A percentile compares a stretch with the other conserved stretches of the same genome.
phyloP scores from a whole-genome alignment of 2,888 invertebrate genomes.

The Nezara viridula region DNA sequence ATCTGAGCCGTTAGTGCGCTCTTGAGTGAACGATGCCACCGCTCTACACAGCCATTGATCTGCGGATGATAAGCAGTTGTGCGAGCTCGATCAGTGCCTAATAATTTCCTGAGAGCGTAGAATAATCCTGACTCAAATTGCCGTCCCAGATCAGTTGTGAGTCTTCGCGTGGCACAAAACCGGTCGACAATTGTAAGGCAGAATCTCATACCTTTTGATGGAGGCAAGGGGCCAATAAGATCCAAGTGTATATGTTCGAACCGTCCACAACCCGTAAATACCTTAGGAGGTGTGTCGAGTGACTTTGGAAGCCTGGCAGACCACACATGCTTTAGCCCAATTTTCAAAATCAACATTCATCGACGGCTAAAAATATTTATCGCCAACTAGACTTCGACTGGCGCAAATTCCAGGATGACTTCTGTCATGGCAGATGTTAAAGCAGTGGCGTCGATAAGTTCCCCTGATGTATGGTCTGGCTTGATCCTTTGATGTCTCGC shows the following conservation, averaged over 20 bases:
- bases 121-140: slow-evolving; percentile 40
- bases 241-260: too few relatives aligned
- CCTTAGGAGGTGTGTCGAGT: too few relatives aligned
- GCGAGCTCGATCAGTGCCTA: neutral
- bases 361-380: neutral
- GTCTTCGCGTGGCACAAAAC: too few relatives aligned
- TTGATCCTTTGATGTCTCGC: neutral
- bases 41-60: slow-evolving; percentile 59
- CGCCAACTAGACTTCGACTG: neutral
- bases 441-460: neutral
- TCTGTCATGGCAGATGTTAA: neutral
- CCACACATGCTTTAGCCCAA: too few relatives aligned
- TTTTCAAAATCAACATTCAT: neutral
- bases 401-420: neutral
- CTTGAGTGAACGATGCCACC: slow-evolving; percentile 29
- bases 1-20: slow-evolving; percentile 54
- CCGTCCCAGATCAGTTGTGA: slow-evolving; percentile 39
- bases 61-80: slow-evolving; percentile 61
- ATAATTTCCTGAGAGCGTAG: too few relatives aligned
- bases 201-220: too few relatives aligned
- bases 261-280: too few relatives aligned
- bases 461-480: neutral
- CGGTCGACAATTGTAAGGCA: too few relatives aligned
- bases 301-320: too few relatives aligned
- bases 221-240: too few relatives aligned